A percentile compares a stretch with the other conserved stretches of the same genome.
Evolutionary conservation across 2,113 vertebrate species (phyloP).

Genomic region (Hydrolagus affinis): DNA sequence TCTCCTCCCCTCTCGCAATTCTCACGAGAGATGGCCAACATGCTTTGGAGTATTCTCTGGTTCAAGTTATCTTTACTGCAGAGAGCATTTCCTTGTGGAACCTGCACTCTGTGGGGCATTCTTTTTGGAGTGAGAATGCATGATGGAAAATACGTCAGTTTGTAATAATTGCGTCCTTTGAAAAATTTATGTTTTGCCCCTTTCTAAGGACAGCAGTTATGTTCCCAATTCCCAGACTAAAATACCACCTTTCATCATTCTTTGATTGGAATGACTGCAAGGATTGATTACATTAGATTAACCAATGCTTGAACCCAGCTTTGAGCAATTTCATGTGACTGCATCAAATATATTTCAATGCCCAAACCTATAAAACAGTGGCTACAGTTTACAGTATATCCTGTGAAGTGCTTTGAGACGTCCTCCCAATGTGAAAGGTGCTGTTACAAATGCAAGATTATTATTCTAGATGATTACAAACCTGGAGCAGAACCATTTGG

Average conservation of each 20-base stretch:
- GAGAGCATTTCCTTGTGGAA: neutral
- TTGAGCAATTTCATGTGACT: neutral
- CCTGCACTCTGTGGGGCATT: neutral
- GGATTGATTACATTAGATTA: neutral
- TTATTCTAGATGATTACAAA: neutral
- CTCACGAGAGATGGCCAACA: neutral
- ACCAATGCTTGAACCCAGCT: neutral
- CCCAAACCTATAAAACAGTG: neutral
- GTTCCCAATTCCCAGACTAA: neutral
- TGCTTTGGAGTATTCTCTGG: neutral
- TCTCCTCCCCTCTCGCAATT: neutral
- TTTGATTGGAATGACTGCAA: neutral
- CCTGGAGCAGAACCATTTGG: neutral
- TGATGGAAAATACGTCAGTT: neutral
- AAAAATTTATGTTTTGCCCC: neutral
- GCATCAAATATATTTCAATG: neutral
- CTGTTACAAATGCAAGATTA: too few relatives aligned
- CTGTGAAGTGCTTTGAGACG: too few relatives aligned
- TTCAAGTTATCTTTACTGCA: neutral
- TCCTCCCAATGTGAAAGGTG: too few relatives aligned
- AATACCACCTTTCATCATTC: neutral
- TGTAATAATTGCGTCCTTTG: neutral
- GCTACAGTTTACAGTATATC: too few relatives aligned
- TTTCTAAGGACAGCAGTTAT: neutral
- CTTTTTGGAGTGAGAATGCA: neutral